Conservation (phyloP, 1,140 invertebrate species). For the Idris sp. region DNA sequence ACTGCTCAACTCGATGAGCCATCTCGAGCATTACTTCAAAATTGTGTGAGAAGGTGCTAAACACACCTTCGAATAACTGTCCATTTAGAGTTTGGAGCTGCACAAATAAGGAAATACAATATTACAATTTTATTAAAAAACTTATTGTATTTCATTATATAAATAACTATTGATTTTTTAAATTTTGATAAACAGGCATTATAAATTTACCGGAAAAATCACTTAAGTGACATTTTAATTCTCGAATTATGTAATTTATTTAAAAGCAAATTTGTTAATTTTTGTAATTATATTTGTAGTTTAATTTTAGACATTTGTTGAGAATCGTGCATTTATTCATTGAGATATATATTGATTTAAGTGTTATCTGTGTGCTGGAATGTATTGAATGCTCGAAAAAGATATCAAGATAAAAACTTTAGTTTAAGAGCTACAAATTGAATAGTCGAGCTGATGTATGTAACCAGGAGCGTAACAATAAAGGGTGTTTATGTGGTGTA, state of each 20-base stretch:
- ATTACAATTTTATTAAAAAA: too few relatives aligned
- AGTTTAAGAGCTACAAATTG: conserved; percentile 42
- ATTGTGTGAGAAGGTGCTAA: conserved; percentile 90
- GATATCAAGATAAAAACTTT: conserved; percentile 49
- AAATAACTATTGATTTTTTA: too few relatives aligned
- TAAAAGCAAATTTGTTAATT: too few relatives aligned
- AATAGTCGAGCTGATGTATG: conserved; percentile 22
- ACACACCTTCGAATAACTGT: conserved; percentile 90
- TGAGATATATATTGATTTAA: conserved; percentile 43
- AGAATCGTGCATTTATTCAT: conserved; percentile 20
- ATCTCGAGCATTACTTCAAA: conserved; percentile 91
- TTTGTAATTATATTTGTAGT: too few relatives aligned
- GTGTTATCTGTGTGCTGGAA: conserved; percentile 34
- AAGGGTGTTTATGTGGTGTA: conserved; percentile 28
- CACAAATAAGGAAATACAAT: too few relatives aligned
- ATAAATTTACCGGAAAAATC: too few relatives aligned
- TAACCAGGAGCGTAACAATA: conserved; percentile 32
- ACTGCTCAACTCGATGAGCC: conserved; percentile 87
- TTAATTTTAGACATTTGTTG: too few relatives aligned
- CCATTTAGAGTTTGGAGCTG: conserved; percentile 88
- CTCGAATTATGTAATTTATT: too few relatives aligned
- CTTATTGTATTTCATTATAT: too few relatives aligned
- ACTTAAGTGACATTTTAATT: too few relatives aligned
- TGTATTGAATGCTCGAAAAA: conserved; percentile 36
- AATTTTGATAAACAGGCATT: too few relatives aligned